A percentile compares a stretch with the other conserved stretches of the same genome.
phyloP scores from a whole-genome alignment of 2,797 vertebrate genomes.

The Urosaurus nigricauda region DNA sequence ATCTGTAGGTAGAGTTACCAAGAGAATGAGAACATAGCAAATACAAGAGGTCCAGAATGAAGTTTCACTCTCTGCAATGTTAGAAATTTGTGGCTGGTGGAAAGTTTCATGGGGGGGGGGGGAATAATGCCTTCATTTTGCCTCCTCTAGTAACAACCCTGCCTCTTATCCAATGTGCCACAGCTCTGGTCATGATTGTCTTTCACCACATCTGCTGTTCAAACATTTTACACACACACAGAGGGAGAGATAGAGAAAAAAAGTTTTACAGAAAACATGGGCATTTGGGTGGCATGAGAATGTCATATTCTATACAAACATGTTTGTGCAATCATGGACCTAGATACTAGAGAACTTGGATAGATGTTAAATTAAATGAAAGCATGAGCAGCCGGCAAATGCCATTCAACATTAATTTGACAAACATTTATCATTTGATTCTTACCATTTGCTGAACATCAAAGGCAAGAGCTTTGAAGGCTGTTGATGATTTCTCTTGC shows the following conservation, averaged over 20 bases:
- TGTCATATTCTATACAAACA: background rate
- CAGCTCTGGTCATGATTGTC: background rate
- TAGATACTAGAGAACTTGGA: background rate
- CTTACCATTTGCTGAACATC: constrained; percentile 82
- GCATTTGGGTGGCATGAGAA: background rate
- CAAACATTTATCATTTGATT: constrained; percentile 9
- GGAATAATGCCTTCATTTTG: too few relatives aligned
- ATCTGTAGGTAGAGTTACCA: too few relatives aligned
- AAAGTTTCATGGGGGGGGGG: too few relatives aligned
- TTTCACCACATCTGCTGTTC: background rate
- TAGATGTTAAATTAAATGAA: background rate
- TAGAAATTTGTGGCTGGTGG: too few relatives aligned
- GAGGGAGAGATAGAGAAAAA: too few relatives aligned
- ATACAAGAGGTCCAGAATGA: too few relatives aligned
- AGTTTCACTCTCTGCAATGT: too few relatives aligned
- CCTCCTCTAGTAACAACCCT: too few relatives aligned
- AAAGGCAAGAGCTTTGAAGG: constrained; percentile 83
- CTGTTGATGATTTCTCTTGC: constrained; percentile 73
- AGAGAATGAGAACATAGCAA: too few relatives aligned
- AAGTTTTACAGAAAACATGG: background rate
- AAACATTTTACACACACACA: background rate
- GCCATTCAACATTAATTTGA: background rate
- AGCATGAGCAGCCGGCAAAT: constrained; percentile 2
- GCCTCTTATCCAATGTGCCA: background rate
- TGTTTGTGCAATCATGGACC: background rate